Evolutionary conservation across 2,888 invertebrate species (phyloP), one percentile per base, ranked within the genome.

Genomic region (Cephus pulcher): DNA sequence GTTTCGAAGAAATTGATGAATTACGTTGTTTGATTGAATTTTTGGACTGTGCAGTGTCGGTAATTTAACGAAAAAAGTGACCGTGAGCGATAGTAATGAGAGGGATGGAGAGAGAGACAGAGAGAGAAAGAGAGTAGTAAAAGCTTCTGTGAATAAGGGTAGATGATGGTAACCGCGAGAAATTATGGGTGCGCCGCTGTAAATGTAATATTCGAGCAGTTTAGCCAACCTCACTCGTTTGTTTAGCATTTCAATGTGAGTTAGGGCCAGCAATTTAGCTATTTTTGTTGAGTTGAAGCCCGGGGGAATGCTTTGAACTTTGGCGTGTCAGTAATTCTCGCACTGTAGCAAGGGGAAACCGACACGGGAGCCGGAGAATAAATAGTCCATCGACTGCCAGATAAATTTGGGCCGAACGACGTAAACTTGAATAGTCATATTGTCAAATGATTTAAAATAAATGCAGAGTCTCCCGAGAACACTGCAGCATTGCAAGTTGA

Each of bases 221-320:
- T 76, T 70, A 34, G 73, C 79, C n/a, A 68, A 70, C 73, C 74
- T 76, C 69, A 37, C 79, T 79, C 76, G 79, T 79, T 79, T 71
- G 76, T 79, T 79, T 76, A 76, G 76, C 56, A 76, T 79, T 79
- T 76, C 74, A 79, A 76, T 76, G 79, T 74, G 74, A 78, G 78
- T 78, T 78, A 76, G 78, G 80, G 76, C 75, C 75, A 80, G 80
- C 84, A 82, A 85, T 85, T 84, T 78, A 82, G 79, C 81, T 81
- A 86, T 85, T 85, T 86, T 86, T 83, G 79, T 71, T 73, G 79
- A 76, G 76, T 78, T 82, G 73, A 79, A 79, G 79, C 76, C 76
- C 74, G 34, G 74, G 76, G 71, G 79, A 74, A 74, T 81, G 84
- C 87, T 87, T 88, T 88, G 87, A 86, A 87, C 86, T 87, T 84